Evolutionary conservation across 2,797 vertebrate genomes (phyloP).

Genomic region (Sebastes umbrosus): DNA sequence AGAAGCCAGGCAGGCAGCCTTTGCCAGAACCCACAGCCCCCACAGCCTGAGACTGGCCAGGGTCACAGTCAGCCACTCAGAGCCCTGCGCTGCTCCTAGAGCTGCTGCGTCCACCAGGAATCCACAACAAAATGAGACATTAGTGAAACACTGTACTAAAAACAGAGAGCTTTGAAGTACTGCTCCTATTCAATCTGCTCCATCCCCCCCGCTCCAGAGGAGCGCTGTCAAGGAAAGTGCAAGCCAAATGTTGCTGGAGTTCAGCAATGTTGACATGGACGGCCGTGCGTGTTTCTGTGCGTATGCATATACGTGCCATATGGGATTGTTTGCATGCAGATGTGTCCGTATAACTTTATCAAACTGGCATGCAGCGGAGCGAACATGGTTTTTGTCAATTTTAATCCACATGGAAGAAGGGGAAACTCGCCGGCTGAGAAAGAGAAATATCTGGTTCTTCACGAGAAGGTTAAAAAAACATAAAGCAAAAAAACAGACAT

Average conservation of each 20-base stretch:
- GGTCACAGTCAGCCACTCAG: constrained; percentile 19
- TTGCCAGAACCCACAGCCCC: constrained; percentile 24
- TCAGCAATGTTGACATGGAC: constrained; percentile 26
- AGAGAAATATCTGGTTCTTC: constrained; percentile 4
- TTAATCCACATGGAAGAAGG: constrained; percentile 1
- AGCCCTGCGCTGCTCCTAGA: background rate
- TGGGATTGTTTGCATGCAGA: background rate
- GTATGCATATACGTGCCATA: background rate
- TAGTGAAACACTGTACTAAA: constrained; percentile 25
- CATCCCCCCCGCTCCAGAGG: background rate
- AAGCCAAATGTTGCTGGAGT: constrained; percentile 51
- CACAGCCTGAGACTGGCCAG: constrained; percentile 1
- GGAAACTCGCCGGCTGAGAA: constrained; percentile 8
- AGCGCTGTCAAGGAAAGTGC: constrained; percentile 50
- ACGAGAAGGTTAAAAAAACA: constrained; percentile 12
- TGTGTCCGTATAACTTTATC: constrained; percentile 30
- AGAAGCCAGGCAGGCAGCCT: constrained; percentile 13
- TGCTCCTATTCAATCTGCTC: constrained; percentile 9
- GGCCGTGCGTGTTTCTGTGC: background rate
- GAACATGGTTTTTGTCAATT: constrained; percentile 43
- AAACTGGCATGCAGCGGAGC: background rate
- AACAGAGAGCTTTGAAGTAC: constrained; percentile 46
- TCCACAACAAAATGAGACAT: constrained; percentile 31
- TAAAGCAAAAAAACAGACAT: constrained; percentile 12
- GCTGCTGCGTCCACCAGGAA: constrained; percentile 16